Evolutionary conservation across 1,140 invertebrate species (phyloP), one percentile per base, ranked within the genome.

Genomic region (Conus ventricosus): DNA sequence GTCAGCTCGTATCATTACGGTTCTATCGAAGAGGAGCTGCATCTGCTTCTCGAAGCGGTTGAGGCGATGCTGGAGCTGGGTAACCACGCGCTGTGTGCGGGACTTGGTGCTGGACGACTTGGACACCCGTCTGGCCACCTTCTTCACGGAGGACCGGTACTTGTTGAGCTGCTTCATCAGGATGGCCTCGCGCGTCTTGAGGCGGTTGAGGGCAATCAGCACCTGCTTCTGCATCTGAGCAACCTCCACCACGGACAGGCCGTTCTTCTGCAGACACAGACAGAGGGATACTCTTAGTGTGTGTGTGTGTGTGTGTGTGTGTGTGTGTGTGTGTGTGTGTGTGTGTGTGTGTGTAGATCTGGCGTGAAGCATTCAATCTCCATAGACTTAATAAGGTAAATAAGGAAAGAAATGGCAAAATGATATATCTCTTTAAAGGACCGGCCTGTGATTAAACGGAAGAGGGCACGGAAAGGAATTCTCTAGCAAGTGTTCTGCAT

Each of bases 221-320:
- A 87, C 85, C 75, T 87, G 85, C 85, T 87, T 87, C 85, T 87
- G 85, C 85, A 87, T 87, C 85, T 87, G 71, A 8, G 85, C 85
- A 17, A 87, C 85, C 53, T 87, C 85, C 85, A 87, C 85, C 67
- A 87, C 85, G 1, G 85, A 87, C 51, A 87, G 75, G 5, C 85
- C 85, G 85, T 87, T 87, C 53, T 78, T 87, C 85, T 87, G 71
- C 53, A 27, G 80, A 15, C n/a, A n/a, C 67, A 23, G 11, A 71
- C 67, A 71, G 6, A 63, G 60, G 60, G 60, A 39, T 39, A 39
- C 39, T 39, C 39, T 39, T 39, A 39, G 39, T 39, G 39, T 1
- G 39, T 39, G 39, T 39, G 39, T 39, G 39, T 39, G 39, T 39
- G 39, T 39, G 39, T 39, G 39, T 39, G 39, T 39, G 39, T 39